Conservation (phyloP, 1,140 invertebrate species). For the Triops cancriformis region DNA sequence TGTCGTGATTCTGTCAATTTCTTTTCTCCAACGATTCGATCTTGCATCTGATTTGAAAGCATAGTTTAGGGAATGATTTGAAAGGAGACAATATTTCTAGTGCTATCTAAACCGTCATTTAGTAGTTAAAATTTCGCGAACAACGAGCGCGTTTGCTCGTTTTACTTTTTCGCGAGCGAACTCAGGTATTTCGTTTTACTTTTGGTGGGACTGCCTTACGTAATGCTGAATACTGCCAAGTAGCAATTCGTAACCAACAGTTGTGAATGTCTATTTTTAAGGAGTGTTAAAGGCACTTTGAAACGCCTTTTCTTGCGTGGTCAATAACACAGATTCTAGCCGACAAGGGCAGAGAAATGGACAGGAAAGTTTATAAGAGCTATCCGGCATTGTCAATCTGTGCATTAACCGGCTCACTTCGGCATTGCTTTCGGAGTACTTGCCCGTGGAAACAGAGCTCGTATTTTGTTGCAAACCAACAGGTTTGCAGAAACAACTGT, state of each 20-base stretch:
- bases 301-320: conserved; percentile 86
- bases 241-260: background rate
- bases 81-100: no score
- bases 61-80: no score
- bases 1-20: no score
- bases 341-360: conserved; percentile 71
- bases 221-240: no score
- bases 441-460: conserved; percentile 95
- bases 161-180: no score
- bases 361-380: conserved; percentile 74
- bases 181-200: no score
- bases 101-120: no score
- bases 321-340: conserved; percentile 82
- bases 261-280: conserved; percentile 33
- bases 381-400: conserved; percentile 82
- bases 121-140: no score
- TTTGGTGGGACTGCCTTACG: no score
- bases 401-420: conserved; percentile 96
- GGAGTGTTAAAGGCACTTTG: conserved; percentile 88
- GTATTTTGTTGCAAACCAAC: conserved; percentile 91
- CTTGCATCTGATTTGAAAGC: no score
- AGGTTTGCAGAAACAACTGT: conserved; percentile 70
- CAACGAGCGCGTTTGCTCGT: no score
- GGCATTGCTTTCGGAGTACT: conserved; percentile 88
- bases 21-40: no score